A percentile compares a stretch with the other conserved stretches of the same genome.
Evolutionary conservation across 2,113 vertebrate genomes (phyloP).

Genomic region (Hylia prasina): DNA sequence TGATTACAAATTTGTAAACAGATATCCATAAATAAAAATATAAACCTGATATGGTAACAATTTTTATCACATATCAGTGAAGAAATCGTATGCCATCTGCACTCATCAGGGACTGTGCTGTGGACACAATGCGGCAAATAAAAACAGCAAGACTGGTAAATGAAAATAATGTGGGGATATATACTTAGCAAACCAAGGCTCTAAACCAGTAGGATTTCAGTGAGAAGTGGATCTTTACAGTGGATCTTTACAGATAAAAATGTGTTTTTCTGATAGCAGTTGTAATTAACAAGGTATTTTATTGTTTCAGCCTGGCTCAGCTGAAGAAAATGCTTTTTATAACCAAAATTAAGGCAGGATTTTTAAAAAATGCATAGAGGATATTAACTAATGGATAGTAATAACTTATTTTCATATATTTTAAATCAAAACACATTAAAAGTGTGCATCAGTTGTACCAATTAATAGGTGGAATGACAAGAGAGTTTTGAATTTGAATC

Average conservation of each 20-base stretch:
- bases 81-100: constrained; percentile 14
- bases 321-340: neutral
- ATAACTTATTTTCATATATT: neutral
- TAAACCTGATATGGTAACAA: neutral
- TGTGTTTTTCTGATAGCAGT: neutral
- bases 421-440: neutral
- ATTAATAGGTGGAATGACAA: neutral
- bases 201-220: constrained; percentile 41
- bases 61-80: neutral
- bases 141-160: constrained; percentile 33
- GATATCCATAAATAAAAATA: neutral
- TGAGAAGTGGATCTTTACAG: neutral
- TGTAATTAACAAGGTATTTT: neutral
- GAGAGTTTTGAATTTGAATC: neutral
- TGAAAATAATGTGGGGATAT: constrained; percentile 15
- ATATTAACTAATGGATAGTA: neutral
- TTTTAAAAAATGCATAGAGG: neutral
- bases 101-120: neutral
- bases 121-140: constrained; percentile 13
- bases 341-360: neutral
- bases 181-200: constrained; percentile 2
- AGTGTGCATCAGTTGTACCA: neutral
- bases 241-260: neutral
- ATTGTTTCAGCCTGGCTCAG: neutral
- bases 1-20: neutral